Base-by-base conservation (phyloP, 92 coral and sea anemone genomes). In the Diadumene lineata region DNA sequence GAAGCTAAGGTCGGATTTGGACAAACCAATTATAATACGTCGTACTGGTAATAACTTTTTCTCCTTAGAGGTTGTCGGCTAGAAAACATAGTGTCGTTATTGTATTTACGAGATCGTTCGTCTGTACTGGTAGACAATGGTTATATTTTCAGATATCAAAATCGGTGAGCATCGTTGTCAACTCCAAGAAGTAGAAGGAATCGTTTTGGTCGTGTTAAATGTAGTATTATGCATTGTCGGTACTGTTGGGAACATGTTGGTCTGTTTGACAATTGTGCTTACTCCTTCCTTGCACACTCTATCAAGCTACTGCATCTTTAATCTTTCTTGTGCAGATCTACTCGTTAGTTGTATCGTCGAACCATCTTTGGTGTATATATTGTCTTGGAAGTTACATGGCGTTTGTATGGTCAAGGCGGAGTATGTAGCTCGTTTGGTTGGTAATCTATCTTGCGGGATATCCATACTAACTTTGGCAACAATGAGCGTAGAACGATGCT, bases 401-500 rank as follows among this genome's bases (percentile, higher is more conserved):
- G 25, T 57, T 0, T 88, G 92, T 58, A 78, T 75, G n/a, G 85
- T 88, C 13, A 78, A 81, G 50, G 88, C 78, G 15, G 92, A 88
- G 56, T 74, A 84, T 60, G 89, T 83, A 0, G 92, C 89, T 25
- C 82, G 92, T 11, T 46, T 88, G 0, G 60, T 88, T 16, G 92
- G 86, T 19, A 80, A 67, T 72, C 73, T 81, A 24, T 88, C 92
- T 2, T 88, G 92, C 71, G 72, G 86, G 19, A 80, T 85, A 6
- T 88, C 92, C 0, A 61, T 88, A 17, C 34, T 88, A 72, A 88
- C 89, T 10, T 63, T 80, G 0, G 78, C 89, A 9, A 64, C 78
- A 16, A 88, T 88, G 92, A 88, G 92, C 53, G 31, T 88, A 11
- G 92, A 88, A 19, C 83, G 92, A 72, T 88, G 92, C 56, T 75